Conservation (phyloP, 2,113 vertebrate species). For the Cinclus cinclus region DNA sequence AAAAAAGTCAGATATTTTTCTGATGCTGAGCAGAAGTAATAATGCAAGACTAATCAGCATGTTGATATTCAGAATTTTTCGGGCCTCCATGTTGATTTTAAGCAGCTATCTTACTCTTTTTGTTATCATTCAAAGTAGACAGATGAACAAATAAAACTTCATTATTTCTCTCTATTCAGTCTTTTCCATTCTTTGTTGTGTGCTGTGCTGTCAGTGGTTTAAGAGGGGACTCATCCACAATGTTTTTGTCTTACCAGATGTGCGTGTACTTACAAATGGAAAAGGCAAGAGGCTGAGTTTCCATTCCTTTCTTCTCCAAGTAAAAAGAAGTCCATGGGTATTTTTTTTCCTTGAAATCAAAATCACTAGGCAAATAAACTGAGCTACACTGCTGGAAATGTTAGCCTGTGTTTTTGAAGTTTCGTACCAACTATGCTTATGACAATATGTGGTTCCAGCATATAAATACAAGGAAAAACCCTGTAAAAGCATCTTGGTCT, state of each 20-base stretch:
- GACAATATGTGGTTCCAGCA: background rate
- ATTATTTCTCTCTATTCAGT: background rate
- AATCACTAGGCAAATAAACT: background rate
- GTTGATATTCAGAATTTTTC: constrained; percentile 13
- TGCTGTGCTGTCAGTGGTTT: background rate
- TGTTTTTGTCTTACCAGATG: background rate
- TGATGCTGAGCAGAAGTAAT: background rate
- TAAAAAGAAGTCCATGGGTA: background rate
- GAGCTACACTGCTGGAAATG: background rate
- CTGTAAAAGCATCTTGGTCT: background rate
- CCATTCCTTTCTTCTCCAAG: background rate
- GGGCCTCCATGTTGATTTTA: constrained; percentile 15
- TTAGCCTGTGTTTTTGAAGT: background rate
- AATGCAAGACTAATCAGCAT: background rate
- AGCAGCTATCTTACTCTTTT: background rate
- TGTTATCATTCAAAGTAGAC: background rate
- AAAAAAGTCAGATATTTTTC: background rate
- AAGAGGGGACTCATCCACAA: background rate
- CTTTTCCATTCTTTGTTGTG: background rate
- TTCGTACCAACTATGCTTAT: background rate
- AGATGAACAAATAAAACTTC: constrained; percentile 19
- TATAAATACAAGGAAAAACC: background rate
- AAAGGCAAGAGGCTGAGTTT: background rate
- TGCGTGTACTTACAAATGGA: background rate
- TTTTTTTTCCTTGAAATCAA: background rate